A percentile compares a stretch with the other conserved stretches of the same genome.
Conservation (phyloP, 2,888 invertebrate species). For the Platycnemis pennipes region DNA sequence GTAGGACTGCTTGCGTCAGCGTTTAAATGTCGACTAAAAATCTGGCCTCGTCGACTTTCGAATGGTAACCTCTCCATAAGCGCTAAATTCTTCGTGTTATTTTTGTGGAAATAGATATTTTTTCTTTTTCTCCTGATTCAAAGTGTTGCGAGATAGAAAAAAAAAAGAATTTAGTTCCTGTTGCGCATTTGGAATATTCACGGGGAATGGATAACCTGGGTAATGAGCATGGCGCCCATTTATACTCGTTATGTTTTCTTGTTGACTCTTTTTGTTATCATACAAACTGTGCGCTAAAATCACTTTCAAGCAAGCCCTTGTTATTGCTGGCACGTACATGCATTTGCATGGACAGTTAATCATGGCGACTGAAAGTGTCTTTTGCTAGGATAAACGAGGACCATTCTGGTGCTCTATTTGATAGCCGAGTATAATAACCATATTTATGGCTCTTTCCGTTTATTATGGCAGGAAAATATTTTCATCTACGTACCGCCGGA, state of each 20-base stretch:
- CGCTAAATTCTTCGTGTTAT: background rate
- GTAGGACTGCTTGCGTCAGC: background rate
- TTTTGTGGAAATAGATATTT: background rate
- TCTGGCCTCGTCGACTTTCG: background rate
- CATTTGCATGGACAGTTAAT: background rate
- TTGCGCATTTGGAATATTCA: too few species aligned
- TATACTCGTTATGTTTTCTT: too few species aligned
- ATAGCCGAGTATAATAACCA: conserved; percentile 22
- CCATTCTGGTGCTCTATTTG: background rate
- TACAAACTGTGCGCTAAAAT: background rate
- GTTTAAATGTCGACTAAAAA: background rate
- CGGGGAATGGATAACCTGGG: too few species aligned
- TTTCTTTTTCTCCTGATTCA: background rate
- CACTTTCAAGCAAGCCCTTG: background rate
- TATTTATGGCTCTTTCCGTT: conserved; percentile 59
- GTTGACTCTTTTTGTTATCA: too few species aligned
- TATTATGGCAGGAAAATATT: conserved; percentile 50
- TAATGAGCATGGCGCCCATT: too few species aligned
- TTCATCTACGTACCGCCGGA: conserved; percentile 19
- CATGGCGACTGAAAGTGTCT: background rate
- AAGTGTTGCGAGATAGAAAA: too few species aligned
- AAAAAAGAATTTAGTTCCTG: too few species aligned
- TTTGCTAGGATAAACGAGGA: background rate
- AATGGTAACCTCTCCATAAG: too few species aligned
- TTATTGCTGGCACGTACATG: background rate